Conservation (phyloP, 2,113 vertebrate species). For the Semnornis frantzii region DNA sequence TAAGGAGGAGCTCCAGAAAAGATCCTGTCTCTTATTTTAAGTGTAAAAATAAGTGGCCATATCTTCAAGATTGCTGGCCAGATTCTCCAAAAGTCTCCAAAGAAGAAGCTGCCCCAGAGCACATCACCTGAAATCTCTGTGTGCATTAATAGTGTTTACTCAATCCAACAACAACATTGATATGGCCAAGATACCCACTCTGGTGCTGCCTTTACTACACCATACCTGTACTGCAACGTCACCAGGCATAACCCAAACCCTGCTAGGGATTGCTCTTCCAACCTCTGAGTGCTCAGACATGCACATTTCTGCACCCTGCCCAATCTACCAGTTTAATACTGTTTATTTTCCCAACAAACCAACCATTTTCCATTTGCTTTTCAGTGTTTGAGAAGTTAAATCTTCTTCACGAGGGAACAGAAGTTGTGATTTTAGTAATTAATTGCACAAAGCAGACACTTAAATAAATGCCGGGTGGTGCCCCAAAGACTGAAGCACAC, state of each 20-base stretch:
- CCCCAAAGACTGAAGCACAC: background rate
- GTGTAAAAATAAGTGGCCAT: background rate
- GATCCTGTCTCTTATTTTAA: background rate
- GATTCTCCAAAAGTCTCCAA: background rate
- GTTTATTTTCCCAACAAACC: background rate
- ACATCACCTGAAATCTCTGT: background rate
- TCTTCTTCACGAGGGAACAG: background rate
- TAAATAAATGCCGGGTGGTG: background rate
- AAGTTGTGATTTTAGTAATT: background rate
- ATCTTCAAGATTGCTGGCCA: background rate
- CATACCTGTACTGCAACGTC: accelerated
- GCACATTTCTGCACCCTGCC: background rate
- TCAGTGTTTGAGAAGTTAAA: background rate
- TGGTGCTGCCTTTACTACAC: background rate
- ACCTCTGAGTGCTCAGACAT: background rate
- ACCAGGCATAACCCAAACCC: accelerated
- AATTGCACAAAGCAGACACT: background rate
- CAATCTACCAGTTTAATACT: background rate
- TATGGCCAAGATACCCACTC: background rate
- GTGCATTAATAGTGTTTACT: background rate
- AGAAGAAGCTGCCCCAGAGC: background rate
- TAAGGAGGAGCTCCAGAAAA: background rate
- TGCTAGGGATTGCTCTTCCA: background rate
- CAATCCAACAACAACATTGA: background rate
- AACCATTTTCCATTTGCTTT: background rate